Evolutionary conservation across 1,140 invertebrate species (phyloP).

Genomic region (Cydia amplana): DNA sequence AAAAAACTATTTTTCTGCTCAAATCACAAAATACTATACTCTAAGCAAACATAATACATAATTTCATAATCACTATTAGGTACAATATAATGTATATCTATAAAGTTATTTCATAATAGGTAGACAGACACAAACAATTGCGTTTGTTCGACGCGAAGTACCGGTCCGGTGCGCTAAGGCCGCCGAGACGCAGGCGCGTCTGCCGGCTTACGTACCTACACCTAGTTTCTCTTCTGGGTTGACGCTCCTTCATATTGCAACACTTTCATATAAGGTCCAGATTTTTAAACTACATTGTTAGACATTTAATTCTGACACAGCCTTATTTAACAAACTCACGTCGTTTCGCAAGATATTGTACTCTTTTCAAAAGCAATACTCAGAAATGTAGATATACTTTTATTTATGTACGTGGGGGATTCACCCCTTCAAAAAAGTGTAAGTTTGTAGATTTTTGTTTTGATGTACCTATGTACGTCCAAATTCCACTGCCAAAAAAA

Average conservation of each 20-base stretch:
- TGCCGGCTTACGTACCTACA: too few species aligned
- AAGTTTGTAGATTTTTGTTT: neutral
- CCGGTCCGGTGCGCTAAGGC: neutral
- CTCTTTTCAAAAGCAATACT: conserved; percentile 15
- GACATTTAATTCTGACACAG: conserved; percentile 31
- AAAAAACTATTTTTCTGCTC: conserved; percentile 79
- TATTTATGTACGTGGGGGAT: conserved; percentile 7
- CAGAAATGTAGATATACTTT: conserved; percentile 25
- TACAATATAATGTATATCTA: conserved; percentile 62
- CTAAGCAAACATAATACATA: conserved; percentile 70
- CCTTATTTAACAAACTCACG: conserved; percentile 22
- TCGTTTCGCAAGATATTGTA: conserved; percentile 24
- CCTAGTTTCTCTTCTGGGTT: neutral
- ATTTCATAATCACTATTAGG: conserved; percentile 65
- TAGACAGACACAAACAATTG: conserved; percentile 68
- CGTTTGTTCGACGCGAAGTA: conserved; percentile 43
- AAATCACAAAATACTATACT: conserved; percentile 77
- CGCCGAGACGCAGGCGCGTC: neutral
- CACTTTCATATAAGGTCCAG: neutral
- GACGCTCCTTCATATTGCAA: neutral
- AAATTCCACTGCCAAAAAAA: conserved; percentile 50
- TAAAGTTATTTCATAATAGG: conserved; percentile 69
- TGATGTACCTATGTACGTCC: conserved; percentile 37
- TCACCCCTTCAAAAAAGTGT: conserved; percentile 24
- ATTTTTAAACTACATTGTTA: conserved; percentile 4